Percentiles rank a stretch among this genome's conserved stretches.
phyloP scores from a whole-genome alignment of 2,888 invertebrate species.

The Conops quadrifasciatus region DNA sequence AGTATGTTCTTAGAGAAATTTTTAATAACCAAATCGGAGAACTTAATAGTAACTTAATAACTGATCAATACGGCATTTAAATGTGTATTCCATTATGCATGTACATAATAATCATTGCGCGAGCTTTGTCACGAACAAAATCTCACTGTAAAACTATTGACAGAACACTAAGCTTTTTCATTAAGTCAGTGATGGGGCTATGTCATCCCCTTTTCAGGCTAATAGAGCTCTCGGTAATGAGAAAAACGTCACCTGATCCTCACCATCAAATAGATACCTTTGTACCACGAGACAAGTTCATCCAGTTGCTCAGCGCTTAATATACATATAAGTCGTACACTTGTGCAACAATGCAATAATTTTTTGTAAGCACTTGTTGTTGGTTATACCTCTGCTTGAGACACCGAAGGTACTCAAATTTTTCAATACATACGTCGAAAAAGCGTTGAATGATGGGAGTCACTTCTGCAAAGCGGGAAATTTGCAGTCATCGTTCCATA shows the following conservation, averaged over 20 bases:
- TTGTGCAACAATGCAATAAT: constrained; percentile 83
- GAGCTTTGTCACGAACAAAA: constrained; percentile 76
- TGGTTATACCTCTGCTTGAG: constrained; percentile 87
- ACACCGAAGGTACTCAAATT: constrained; percentile 88
- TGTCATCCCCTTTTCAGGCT: constrained; percentile 76
- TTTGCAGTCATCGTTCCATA: constrained; percentile 78
- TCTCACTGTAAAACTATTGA: constrained; percentile 78
- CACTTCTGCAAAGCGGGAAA: constrained; percentile 73
- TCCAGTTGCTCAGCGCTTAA: constrained; percentile 80
- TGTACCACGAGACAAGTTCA: constrained; percentile 87
- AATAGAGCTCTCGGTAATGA: constrained; percentile 85
- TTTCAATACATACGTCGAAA: constrained; percentile 83
- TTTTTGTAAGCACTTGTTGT: constrained; percentile 86
- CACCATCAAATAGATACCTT: constrained; percentile 85
- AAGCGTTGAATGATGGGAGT: constrained; percentile 75
- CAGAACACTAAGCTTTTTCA: constrained; percentile 82
- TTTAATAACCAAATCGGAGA: constrained; percentile 80
- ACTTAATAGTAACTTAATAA: constrained; percentile 86
- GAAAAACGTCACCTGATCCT: constrained; percentile 88
- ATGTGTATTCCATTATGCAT: constrained; percentile 88
- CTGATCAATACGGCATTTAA: constrained; percentile 77
- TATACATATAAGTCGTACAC: constrained; percentile 75
- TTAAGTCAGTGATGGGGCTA: constrained; percentile 80
- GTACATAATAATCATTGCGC: constrained; percentile 81
- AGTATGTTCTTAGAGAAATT: constrained; percentile 72